Evolutionary conservation across 2,888 invertebrate species (phyloP), one percentile per base, ranked within the genome.

Genomic region (Aleiodes leptofemur): DNA sequence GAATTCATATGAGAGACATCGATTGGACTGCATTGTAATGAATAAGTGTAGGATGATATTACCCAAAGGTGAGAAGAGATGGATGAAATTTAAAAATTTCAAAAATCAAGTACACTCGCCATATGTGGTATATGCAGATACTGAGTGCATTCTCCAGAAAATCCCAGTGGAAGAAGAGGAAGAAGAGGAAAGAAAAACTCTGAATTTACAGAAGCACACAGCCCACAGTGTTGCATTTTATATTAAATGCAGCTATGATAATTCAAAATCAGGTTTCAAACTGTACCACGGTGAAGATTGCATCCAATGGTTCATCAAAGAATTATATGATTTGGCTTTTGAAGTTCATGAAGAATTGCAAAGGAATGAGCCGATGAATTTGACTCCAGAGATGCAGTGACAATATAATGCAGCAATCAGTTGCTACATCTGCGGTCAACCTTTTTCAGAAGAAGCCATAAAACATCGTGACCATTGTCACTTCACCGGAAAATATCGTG

Each of bases 341-440:
- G 8, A 29, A 29, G 23, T 57, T 11, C 7, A 57, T 57, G 29
- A 2, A 7, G 13, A 29, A 57, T 29, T 57, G 23, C 5, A 57
- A 13, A 0, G 29, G 4, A 57, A 29, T 29, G 29, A 57, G 29
- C 7, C 31, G 9, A 57, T 57, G 29, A 57, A 29, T 13, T 11
- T 23, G 0, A 57, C 31, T 29, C 13, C 29, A 7, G 31, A 57
- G 4, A 29, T 29, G 29, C 4, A 9, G 16, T 4, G 11, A 29
- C 9, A 23, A 29, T 57, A 29, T 57, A 0, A 70, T n/a, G 55
- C 51, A 9, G 74, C 77, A 48, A 50, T 48, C 4, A 70, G 56
- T 13, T 80, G 79, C 43, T 74, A 80, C 71, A 79, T 80, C 14
- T 79, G 80, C 53, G 57, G 77, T 51, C 76, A 43, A 8, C 11